A percentile compares a stretch with the other conserved stretches of the same genome.
phyloP scores from a whole-genome alignment of 2,888 invertebrate genomes.

The Choreutis nemorana region DNA sequence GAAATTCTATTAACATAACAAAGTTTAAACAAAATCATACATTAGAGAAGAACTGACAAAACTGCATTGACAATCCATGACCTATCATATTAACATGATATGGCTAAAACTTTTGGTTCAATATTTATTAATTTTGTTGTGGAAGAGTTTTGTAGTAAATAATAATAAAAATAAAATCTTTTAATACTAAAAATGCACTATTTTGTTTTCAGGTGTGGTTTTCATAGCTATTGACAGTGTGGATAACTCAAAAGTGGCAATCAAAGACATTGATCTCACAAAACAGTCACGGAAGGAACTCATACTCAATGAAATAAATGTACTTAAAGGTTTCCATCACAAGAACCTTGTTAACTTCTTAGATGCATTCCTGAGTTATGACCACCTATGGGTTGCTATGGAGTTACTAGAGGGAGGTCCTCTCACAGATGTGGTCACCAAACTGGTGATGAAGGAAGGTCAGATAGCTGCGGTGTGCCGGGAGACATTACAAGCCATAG shows the following conservation, averaged over 20 bases:
- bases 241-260: constrained; percentile 82
- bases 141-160: no score
- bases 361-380: constrained; percentile 89
- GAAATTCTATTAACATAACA: no score
- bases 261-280: constrained; percentile 94
- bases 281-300: constrained; percentile 96
- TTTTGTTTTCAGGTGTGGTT: constrained; percentile 74
- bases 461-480: constrained; percentile 96
- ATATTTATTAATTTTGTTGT: no score
- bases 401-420: constrained; percentile 95
- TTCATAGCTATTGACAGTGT: constrained; percentile 85
- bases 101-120: no score
- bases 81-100: no score
- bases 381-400: constrained; percentile 97
- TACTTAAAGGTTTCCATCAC: constrained; percentile 90
- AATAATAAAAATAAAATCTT: no score
- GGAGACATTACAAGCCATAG: constrained; percentile 84
- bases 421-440: constrained; percentile 95
- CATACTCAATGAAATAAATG: constrained; percentile 93
- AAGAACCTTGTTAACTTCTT: constrained; percentile 95
- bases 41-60: no score
- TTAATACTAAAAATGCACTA: no score
- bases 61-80: no score
- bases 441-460: constrained; percentile 95
- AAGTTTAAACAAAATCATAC: no score